Evolutionary conservation across 2,113 vertebrate species (phyloP), one percentile per base, ranked within the genome.

Genomic region (Hyperoodon ampullatus): DNA sequence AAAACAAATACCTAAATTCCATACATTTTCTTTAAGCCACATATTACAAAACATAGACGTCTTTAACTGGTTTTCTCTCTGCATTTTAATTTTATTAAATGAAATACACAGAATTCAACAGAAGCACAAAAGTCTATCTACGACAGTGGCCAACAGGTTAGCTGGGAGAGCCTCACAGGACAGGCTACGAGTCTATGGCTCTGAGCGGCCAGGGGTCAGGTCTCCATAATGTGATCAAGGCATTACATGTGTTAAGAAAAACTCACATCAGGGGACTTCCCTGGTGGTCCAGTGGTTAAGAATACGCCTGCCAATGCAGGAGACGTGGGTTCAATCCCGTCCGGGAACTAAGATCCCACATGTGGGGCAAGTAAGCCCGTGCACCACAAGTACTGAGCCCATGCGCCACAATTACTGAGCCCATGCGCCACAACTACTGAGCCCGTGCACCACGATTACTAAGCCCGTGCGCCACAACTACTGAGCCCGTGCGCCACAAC

Each of bases 91-190:
- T 86, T 88, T 88, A 66, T 39, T 90, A 78, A 94, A 47, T 75
- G 55, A 66, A 88, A 71, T 60, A 88, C 1, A 96, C 6, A 78
- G 42, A 75, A 78, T 86, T 42, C 28, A 66, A 90, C 3, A 75
- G 55, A 88, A 82, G 39, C 42, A 82, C 5, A 24, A 13, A 82
- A 70, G 14, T 87, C 94, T 19, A 89, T 53, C 35, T 55, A 2
- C 16, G 28, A 60, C 86, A 42, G 0, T 14, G 33, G 71, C 74
- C 93, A 47, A 33, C 16, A 0, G 0, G 33, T 74, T 94, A 81
- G 91, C 97, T 93, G 68, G 78, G 14, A 90, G 95, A 77, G 82
- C 75, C 19, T 95, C 95, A 81, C 33, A 42, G 78, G 78, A 88
- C 55, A 19, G 35, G 55, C n/a, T 61, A 63, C 0, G 68, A 47